Base-by-base conservation (phyloP, 2,888 invertebrate species). In the Caenorhabditis sp. region DNA sequence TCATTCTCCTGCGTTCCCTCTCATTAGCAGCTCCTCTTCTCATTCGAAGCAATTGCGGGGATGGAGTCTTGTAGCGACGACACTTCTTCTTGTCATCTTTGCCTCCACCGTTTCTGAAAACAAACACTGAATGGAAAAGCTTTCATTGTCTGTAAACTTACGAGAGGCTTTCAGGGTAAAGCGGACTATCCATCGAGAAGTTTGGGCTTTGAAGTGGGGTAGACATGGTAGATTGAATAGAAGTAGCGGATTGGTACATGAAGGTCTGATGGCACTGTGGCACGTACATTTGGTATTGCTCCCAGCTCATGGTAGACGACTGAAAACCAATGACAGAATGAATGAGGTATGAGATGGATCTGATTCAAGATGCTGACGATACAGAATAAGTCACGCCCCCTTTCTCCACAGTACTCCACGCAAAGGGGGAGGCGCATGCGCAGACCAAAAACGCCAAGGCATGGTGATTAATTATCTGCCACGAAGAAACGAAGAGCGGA, bases 1-100 rank as follows among this genome's bases (percentile, higher is more conserved):
- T 89, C 91, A 91, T 91, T 61, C 91, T 77, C 50, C 84, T 87
- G 20, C 92, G 79, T 64, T 92, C 92, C n/a, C 92, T 70, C 11
- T 91, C 92, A 55, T 88, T 88, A n/a, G 88, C 88, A 20, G 88
- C 88, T 60, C 82, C 81, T 83, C 88, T 62, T 65, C 88, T 53
- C 44, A 79, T 47, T 15, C 91, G 80, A 28, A 91, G 84, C 67
- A 91, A 56, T 71, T 90, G 89, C 1, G 91, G 90, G 9, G 88
- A 88, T 13, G 91, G 91, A 8, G 91, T 91, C 67, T 91, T 90
- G 87, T 91, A 91, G 8, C 90, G 80, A 0, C 84, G 69, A 55
- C 72, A 80, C 26, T 82, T 84, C 67, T 84, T 82, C 64, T 84
- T 84, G 9, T 76, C 71, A 18, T 68, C 68, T 32, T 81, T 81